Conservation (phyloP, 2,888 invertebrate genomes). For the Steinernema hermaphroditum region DNA sequence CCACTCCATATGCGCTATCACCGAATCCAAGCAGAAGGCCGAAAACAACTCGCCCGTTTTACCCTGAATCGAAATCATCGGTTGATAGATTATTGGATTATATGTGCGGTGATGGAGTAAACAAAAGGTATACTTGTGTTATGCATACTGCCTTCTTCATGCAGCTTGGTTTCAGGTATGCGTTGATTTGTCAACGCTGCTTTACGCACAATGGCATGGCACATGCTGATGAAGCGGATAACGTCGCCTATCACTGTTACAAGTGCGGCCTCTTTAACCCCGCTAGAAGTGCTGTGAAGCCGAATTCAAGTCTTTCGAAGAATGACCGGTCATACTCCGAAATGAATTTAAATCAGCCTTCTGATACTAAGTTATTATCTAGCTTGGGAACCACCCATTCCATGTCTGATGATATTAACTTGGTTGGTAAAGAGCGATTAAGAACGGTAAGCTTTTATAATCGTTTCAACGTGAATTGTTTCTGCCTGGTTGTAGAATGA, state of each 20-base stretch:
- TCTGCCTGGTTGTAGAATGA: no score
- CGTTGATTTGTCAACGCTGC: not conserved
- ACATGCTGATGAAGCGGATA: not conserved
- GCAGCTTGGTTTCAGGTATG: conserved; percentile 4
- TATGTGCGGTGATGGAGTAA: conserved; percentile 21
- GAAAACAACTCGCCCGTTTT: not conserved
- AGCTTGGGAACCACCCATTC: not conserved
- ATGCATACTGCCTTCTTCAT: no score
- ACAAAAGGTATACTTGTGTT: conserved; percentile 3
- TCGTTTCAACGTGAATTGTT: no score
- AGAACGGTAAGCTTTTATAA: no score
- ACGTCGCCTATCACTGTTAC: conserved; percentile 18
- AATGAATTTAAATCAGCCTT: not conserved
- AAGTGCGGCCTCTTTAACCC: conserved; percentile 14
- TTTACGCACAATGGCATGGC: conserved; percentile 22
- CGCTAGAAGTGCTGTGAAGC: not conserved
- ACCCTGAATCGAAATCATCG: conserved; percentile 20
- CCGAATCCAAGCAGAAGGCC: not conserved
- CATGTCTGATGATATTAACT: not conserved
- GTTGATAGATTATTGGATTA: conserved; percentile 9
- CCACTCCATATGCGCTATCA: not conserved
- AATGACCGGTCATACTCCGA: not conserved
- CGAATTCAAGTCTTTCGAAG: not conserved
- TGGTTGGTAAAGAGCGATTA: not conserved
- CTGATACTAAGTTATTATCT: not conserved